Evolutionary conservation across 2,113 vertebrate genomes (phyloP), one percentile per base, ranked within the genome.

Genomic region (Sylvia atricapilla): DNA sequence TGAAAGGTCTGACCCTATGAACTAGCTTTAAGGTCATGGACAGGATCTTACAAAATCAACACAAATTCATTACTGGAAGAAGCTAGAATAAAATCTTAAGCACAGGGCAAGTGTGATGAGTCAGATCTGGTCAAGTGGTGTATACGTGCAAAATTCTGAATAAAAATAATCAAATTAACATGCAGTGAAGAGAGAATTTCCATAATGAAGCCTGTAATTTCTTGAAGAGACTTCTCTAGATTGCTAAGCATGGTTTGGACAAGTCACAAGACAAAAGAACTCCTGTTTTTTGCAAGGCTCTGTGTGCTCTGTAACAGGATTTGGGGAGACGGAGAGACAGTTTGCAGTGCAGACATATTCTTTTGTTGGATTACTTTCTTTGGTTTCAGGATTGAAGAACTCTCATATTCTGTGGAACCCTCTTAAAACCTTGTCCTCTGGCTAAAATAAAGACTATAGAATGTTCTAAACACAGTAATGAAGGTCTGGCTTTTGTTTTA

Each of bases 51-150:
- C 88, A 95, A 95, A 95, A 95, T 90, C 87, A 72, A 95, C 93
- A 92, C 27, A 84, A 84, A 81, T 91, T 95, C 72, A 55, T 96
- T 97, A 96, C 93, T 92, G 94, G 91, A 97, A 97, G 70, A 95
- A 95, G 50, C 55, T 72, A 88, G 93, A 89, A 83, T 94, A 83
- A 87, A 94, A 39, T 86, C 82, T 91, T 87, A 50, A 60, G 31
- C 43, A 83, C 30, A 85, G 78, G 76, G 76, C 84, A 91, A 92
- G 60, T 83, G 52, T 70, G 82, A 50, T 93, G 94, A 96, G 75
- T 96, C 94, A 96, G 30, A 59, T 93, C 75, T 88, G 92, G 58
- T 95, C 84, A 94, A 95, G 35, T 94, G 82, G 77, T 88, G 68
- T 80, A 74, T 94, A 88, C 1, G 59, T 95, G 90, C 79, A 93